phyloP scores from a whole-genome alignment of 2,113 vertebrate species.

The Ivindomyrus marchei region DNA sequence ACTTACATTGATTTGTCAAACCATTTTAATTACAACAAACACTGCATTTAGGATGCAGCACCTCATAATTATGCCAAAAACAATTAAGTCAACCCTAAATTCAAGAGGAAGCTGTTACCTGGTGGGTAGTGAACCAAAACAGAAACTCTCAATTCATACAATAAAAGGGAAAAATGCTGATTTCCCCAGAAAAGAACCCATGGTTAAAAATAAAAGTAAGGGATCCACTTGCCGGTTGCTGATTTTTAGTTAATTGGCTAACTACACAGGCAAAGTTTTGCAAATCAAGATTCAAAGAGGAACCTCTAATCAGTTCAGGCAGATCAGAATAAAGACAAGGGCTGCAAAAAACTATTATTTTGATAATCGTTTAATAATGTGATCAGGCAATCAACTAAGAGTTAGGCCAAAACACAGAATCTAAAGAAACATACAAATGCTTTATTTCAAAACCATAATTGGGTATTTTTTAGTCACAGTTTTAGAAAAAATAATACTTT shows the following conservation, averaged over 20 bases:
- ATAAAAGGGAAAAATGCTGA: background rate
- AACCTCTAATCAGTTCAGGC: background rate
- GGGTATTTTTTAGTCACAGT: no score
- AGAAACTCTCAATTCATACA: background rate
- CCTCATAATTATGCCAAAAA: background rate
- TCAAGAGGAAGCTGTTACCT: background rate
- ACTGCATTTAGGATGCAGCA: background rate
- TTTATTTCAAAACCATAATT: background rate
- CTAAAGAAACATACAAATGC: background rate
- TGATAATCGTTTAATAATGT: no score
- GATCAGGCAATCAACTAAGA: background rate
- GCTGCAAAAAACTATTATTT: no score
- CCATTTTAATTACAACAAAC: background rate
- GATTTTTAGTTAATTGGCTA: background rate
- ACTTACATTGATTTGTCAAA: background rate
- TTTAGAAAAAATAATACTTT: no score
- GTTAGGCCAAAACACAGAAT: background rate
- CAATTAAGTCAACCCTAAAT: background rate
- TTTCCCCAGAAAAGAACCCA: background rate
- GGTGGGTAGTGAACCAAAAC: background rate
- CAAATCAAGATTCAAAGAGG: background rate
- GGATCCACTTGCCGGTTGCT: background rate
- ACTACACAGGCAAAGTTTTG: background rate
- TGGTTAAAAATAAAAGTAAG: background rate
- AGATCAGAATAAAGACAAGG: background rate